Evolutionary conservation across 2,888 invertebrate genomes (phyloP).

Genomic region (Physocephala rufipes): DNA sequence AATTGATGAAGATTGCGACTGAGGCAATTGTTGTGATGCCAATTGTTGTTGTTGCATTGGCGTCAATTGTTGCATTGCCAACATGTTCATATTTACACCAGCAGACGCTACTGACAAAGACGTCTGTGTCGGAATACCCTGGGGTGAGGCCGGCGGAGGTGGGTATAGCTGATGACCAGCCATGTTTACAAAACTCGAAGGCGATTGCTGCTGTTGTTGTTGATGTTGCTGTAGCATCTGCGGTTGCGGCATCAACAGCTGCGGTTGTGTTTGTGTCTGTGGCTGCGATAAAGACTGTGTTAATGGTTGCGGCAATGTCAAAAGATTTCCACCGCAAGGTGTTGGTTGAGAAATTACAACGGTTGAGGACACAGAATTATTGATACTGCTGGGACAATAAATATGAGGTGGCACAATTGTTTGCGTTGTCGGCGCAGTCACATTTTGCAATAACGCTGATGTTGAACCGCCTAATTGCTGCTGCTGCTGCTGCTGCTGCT

Average conservation of each 20-base stretch:
- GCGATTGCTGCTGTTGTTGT: slow-evolving; percentile 43
- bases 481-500: too few species aligned
- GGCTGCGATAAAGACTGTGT: slow-evolving; percentile 42
- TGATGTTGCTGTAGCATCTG: slow-evolving; percentile 47
- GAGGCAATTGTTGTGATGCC: background rate
- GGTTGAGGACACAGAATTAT: background rate
- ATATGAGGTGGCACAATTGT: slow-evolving; percentile 17
- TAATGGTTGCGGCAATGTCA: slow-evolving; percentile 11
- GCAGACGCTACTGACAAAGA: background rate
- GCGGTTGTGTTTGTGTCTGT: slow-evolving; percentile 38
- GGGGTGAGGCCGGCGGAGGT: slow-evolving; percentile 13
- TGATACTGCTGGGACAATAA: slow-evolving; percentile 7
- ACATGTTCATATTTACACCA: background rate
- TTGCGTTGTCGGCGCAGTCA: background rate
- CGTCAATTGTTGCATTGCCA: background rate
- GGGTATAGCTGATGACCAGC: slow-evolving; percentile 29
- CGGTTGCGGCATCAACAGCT: slow-evolving; percentile 45
- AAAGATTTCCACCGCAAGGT: slow-evolving; percentile 19
- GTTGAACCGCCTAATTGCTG: too few species aligned
- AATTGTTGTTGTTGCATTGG: background rate
- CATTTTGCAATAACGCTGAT: too few species aligned
- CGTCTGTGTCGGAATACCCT: background rate
- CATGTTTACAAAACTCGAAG: slow-evolving; percentile 42
- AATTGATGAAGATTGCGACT: slow-evolving; percentile 3
- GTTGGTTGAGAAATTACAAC: slow-evolving; percentile 12